A percentile compares a stretch with the other conserved stretches of the same genome.
Conservation (phyloP, 2,888 invertebrate genomes). For the Dryococelus australis region DNA sequence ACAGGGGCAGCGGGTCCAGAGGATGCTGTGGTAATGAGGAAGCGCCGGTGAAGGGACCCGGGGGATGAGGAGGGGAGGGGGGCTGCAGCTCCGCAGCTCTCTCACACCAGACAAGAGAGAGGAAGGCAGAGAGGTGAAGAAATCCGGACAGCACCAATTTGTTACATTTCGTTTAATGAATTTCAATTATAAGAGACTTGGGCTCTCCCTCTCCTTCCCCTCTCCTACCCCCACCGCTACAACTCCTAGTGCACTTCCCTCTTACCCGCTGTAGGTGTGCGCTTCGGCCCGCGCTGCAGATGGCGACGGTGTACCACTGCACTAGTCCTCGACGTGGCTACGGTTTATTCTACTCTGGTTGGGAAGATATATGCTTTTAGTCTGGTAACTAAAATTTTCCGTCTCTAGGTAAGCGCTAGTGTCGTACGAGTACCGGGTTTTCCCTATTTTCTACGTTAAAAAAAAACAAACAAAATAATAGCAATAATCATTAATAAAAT, state of each 20-base stretch:
- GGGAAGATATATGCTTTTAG: too few species aligned
- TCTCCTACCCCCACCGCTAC: constrained; percentile 19
- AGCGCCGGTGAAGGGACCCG: constrained; percentile 31
- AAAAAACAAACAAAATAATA: too few species aligned
- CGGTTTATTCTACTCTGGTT: too few species aligned
- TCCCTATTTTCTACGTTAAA: too few species aligned
- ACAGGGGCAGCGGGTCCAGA: constrained; percentile 28
- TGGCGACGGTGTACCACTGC: too few species aligned
- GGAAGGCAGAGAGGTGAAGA: constrained; percentile 38
- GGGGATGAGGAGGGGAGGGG: not conserved
- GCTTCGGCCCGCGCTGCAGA: too few species aligned
- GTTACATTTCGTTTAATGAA: constrained; percentile 40
- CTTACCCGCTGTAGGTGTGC: not conserved
- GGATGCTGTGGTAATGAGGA: constrained; percentile 44
- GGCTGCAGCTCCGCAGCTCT: not conserved
- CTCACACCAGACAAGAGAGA: constrained; percentile 12
- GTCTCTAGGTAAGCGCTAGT: too few species aligned
- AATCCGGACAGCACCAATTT: constrained; percentile 43
- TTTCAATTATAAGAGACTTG: constrained; percentile 37
- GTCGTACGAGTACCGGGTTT: too few species aligned
- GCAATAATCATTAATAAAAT: too few species aligned
- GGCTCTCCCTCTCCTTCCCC: not conserved
- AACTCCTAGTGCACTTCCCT: not conserved
- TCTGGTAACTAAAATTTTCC: too few species aligned
- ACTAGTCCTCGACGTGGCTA: too few species aligned